A percentile compares a stretch with the other conserved stretches of the same genome.
Evolutionary conservation across 2,888 invertebrate genomes (phyloP).

Genomic region (Galerucella nymphaeae): DNA sequence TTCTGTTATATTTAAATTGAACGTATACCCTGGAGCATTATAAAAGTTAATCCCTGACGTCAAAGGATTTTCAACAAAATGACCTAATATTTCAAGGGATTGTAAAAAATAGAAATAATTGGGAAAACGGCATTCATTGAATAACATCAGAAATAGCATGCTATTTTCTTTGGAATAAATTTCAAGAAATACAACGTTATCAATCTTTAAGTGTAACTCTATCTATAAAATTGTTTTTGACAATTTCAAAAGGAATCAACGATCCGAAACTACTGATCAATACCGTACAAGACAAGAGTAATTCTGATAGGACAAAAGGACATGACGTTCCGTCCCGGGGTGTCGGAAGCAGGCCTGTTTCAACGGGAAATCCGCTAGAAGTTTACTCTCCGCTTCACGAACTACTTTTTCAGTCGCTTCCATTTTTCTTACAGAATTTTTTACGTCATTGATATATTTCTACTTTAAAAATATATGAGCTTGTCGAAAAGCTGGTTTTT

Average conservation of each 20-base stretch:
- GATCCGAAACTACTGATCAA: background rate
- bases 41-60: no score
- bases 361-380: constrained; percentile 40
- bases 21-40: no score
- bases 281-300: constrained; percentile 1
- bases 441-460: constrained; percentile 9
- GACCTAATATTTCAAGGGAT: no score
- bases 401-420: constrained; percentile 14
- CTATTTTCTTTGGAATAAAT: background rate
- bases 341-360: constrained; percentile 33
- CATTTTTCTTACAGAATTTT: constrained; percentile 7
- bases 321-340: constrained; percentile 6
- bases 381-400: constrained; percentile 41
- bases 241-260: background rate
- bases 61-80: no score
- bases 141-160: no score
- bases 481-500: background rate
- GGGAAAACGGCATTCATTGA: no score
- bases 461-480: constrained; percentile 11
- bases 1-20: no score
- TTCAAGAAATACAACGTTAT: background rate
- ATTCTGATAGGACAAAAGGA: constrained; percentile 7
- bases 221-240: background rate
- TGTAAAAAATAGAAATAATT: no score
- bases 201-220: background rate